A percentile compares a stretch with the other conserved stretches of the same genome.
These are phyloP conservation scores for Cirrhinus mrigala DNA, from an alignment of 2,797 vertebrate genomes.

Conservation along the genomic window DNA sequence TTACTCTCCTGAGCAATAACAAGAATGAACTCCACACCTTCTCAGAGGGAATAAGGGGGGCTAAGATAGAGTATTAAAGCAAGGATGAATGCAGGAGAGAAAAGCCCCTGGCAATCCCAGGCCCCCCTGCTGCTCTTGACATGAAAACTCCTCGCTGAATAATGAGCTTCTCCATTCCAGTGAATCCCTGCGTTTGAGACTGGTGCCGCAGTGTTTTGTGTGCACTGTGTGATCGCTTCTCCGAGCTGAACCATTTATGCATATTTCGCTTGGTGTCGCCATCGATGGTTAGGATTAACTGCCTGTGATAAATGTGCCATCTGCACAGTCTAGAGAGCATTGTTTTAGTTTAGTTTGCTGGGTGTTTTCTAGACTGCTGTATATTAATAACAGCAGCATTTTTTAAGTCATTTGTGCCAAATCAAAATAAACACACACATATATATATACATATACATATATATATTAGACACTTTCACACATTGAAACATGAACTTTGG, in stretches of 20 bases:
- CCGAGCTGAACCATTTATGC: slow-evolving; percentile 19
- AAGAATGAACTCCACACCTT: slow-evolving; percentile 78
- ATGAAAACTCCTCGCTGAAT: slow-evolving; percentile 53
- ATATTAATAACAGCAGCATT: neutral
- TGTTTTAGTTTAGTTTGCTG: slow-evolving; percentile 13
- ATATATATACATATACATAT: too few relatives aligned
- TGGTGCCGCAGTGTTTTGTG: neutral
- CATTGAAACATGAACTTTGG: too few relatives aligned
- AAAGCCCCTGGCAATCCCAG: slow-evolving; percentile 64
- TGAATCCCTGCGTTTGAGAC: slow-evolving; percentile 32
- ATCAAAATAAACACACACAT: neutral
- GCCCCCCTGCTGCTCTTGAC: slow-evolving; percentile 46
- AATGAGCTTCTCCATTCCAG: slow-evolving; percentile 53
- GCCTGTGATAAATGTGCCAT: slow-evolving; percentile 38
- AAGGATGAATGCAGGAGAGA: slow-evolving; percentile 42
- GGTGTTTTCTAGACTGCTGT: neutral
- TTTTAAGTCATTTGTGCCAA: neutral
- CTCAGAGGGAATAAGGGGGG: slow-evolving; percentile 73
- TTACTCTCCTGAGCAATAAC: slow-evolving; percentile 62
- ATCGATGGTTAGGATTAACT: slow-evolving; percentile 21
- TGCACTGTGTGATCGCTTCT: neutral
- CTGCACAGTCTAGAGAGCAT: slow-evolving; percentile 20
- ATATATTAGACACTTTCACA: too few relatives aligned
- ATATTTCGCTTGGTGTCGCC: slow-evolving; percentile 39
- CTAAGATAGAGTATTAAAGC: slow-evolving; percentile 62